Conservation (phyloP, 2,113 vertebrate genomes). For the Otocyon megalotis region DNA sequence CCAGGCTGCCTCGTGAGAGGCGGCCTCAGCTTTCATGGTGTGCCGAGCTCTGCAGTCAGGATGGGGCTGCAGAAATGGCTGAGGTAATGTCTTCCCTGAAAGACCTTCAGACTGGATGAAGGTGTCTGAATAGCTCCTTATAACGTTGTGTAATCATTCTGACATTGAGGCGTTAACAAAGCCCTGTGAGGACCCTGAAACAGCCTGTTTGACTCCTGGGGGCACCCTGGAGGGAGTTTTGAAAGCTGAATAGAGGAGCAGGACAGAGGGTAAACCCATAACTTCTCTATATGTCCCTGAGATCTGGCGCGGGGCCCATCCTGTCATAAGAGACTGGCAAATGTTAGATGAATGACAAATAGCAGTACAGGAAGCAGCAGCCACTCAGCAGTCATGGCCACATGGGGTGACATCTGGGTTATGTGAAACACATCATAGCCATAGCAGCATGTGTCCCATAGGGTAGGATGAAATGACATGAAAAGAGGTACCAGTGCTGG, state of each 20-base stretch:
- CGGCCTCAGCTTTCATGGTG: accelerated
- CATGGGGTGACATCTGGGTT: neutral
- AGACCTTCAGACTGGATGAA: neutral
- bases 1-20: neutral
- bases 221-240: neutral
- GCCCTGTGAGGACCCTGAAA: no score
- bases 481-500: neutral
- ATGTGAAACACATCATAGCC: neutral
- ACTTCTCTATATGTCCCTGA: neutral
- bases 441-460: neutral
- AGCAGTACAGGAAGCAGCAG: neutral
- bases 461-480: neutral
- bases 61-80: neutral
- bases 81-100: neutral
- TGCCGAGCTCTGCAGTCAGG: neutral
- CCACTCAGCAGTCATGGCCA: neutral
- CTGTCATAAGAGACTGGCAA: neutral
- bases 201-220: no score
- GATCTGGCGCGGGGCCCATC: neutral
- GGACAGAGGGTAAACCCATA: neutral
- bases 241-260: neutral
- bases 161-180: neutral
- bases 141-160: neutral
- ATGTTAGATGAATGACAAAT: neutral
- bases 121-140: neutral